Conservation (phyloP, 2,888 invertebrate genomes). For the Drosophila putrida region DNA sequence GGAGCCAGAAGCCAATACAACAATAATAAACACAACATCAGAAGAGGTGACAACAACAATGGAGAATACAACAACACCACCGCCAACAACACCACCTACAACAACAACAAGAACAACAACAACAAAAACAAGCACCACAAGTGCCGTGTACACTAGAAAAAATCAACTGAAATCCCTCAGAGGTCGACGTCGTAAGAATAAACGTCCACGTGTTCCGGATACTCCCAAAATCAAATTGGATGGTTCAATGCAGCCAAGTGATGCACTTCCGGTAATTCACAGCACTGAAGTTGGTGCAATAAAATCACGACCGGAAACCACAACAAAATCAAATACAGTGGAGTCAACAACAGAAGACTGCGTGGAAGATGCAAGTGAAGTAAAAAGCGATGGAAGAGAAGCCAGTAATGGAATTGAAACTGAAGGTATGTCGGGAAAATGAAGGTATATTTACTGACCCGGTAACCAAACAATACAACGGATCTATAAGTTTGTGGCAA, state of each 20-base stretch:
- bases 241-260: conserved; percentile 56
- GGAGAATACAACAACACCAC: background rate
- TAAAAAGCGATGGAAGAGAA: conserved; percentile 3
- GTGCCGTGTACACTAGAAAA: background rate
- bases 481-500: no score
- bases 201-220: conserved; percentile 57
- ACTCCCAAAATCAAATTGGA: conserved; percentile 57
- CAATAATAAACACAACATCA: background rate
- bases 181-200: conserved; percentile 8
- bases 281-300: conserved; percentile 29
- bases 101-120: conserved; percentile 14
- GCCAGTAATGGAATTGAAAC: conserved; percentile 9
- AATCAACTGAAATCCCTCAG: conserved; percentile 32
- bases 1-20: conserved; percentile 7
- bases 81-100: background rate
- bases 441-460: no score
- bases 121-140: background rate
- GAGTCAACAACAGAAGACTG: conserved; percentile 31
- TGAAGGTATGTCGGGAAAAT: conserved; percentile 41
- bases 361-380: conserved; percentile 29
- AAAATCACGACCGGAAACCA: conserved; percentile 34
- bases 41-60: background rate
- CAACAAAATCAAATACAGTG: conserved; percentile 6
- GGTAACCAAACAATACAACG: no score
- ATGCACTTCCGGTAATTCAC: conserved; percentile 50